Percentiles rank a stretch among this genome's conserved stretches.
Evolutionary conservation across 2,888 invertebrate genomes (phyloP).

Genomic region (Papilio gigon): DNA sequence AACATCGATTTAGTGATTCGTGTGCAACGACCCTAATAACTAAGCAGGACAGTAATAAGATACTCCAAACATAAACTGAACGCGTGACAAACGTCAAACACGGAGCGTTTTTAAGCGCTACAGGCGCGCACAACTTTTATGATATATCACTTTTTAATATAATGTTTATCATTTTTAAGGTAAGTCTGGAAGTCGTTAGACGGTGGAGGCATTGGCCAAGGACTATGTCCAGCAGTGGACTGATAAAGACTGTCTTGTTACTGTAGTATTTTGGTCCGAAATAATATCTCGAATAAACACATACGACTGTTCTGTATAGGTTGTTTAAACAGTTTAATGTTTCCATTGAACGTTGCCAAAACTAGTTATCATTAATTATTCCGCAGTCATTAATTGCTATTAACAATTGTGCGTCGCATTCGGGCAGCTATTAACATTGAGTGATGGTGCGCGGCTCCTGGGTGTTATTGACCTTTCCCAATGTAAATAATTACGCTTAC

Average conservation of each 20-base stretch:
- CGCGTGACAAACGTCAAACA: constrained; percentile 34
- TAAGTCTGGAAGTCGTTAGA: too few relatives aligned
- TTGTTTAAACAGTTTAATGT: constrained; percentile 7
- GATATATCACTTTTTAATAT: background rate
- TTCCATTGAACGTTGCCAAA: constrained; percentile 25
- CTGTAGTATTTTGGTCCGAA: background rate
- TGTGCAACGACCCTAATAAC: constrained; percentile 23
- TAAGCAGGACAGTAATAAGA: constrained; percentile 13
- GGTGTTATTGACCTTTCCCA: constrained; percentile 36
- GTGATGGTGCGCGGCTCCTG: constrained; percentile 14
- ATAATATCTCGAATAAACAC: background rate
- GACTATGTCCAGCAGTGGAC: too few relatives aligned
- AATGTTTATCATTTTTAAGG: too few relatives aligned
- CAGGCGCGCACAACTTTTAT: background rate
- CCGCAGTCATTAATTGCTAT: constrained; percentile 35
- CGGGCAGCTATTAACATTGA: constrained; percentile 32
- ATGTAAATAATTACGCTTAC: too few relatives aligned
- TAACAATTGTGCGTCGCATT: constrained; percentile 25
- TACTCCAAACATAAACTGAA: constrained; percentile 24
- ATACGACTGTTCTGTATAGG: background rate
- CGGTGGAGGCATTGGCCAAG: too few relatives aligned
- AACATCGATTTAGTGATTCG: background rate
- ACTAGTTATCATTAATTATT: constrained; percentile 36
- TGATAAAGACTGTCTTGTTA: too few relatives aligned
- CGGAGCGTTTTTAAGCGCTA: background rate